Conservation (phyloP, 2,113 vertebrate species). For the Acinonyx jubatus region DNA sequence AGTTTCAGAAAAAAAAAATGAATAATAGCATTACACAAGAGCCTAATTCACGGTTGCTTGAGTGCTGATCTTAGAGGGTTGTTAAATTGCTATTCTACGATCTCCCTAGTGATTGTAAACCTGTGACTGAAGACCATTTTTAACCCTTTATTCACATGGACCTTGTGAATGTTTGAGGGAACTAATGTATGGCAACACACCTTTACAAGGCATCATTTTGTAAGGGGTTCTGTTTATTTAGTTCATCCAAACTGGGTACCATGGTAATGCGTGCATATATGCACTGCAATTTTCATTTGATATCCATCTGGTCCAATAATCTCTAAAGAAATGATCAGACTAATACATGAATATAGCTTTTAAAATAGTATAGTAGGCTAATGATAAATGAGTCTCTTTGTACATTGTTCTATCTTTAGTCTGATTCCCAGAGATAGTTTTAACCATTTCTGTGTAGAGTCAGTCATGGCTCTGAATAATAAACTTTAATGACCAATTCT, state of each 20-base stretch:
- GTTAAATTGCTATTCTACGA: conserved; percentile 11
- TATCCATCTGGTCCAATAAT: not conserved
- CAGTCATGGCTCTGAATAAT: not conserved
- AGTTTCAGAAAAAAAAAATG: conserved; percentile 39
- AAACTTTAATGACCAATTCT: not conserved
- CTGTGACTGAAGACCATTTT: conserved; percentile 29
- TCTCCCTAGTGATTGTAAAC: conserved; percentile 54
- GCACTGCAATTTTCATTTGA: not conserved
- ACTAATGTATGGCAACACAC: not conserved
- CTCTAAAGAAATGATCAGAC: not conserved
- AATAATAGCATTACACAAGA: conserved; percentile 41
- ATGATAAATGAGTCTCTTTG: not conserved
- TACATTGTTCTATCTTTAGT: not conserved
- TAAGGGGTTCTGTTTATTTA: not conserved
- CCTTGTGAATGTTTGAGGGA: not conserved
- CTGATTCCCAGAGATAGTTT: not conserved
- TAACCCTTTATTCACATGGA: conserved; percentile 18
- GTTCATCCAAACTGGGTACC: not conserved
- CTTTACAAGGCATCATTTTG: not conserved
- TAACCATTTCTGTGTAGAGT: not conserved
- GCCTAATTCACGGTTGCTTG: conserved; percentile 39
- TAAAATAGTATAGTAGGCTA: not conserved
- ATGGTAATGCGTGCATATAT: not conserved
- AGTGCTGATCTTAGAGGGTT: conserved; percentile 15
- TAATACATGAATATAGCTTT: not conserved